Base-by-base conservation (phyloP, 2,797 vertebrate genomes). In the Salarias fasciatus region DNA sequence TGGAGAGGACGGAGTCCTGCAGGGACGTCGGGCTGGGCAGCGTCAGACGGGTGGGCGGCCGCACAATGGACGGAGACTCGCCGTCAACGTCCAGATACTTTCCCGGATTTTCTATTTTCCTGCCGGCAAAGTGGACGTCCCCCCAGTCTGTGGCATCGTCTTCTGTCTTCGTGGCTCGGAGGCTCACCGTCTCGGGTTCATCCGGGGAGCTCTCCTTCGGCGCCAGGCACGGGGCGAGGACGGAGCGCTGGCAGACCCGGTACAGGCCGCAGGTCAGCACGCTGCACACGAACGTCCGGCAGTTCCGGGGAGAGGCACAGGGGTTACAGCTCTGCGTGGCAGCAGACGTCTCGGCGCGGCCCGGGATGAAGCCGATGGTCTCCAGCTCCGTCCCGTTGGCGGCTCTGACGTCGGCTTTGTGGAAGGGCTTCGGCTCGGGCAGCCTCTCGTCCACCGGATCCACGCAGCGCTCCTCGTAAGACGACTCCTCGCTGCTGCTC, bases 211-310 rank as follows among this genome's bases (percentile, higher is more conserved):
- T 82, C 69, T 95, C 93, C 0, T 90, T 88, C 0, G 93, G 89
- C 8, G 88, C 77, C 0, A 93, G 50, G 1, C 94, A 92, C 0
- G 95, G 91, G 35, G 95, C 48, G 0, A 92, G 92, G 61, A 88
- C 58, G 9, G 92, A 89, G 8, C 89, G 81, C 72, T 92, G 91
- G 69, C 92, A 94, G 36, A 91, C 86, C 28, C 91, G 85, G 63
- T 95, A 98, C 52, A 94, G 79, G 48, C 96, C 96, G 1, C 95
- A 99, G 30, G 95, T 96, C 74, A 98, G 86, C 13, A 98, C 86
- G 13, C 92, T 95, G 83, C 96, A 98, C 47, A 97, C 68, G 8
- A 95, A 90, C 0, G 87, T 93, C 72, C 90, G 91, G 66, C 95
- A 97, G 4, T 92, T 89, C 31, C 84, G 88, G 5, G 89, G 90